Evolutionary conservation across 2,888 invertebrate species (phyloP).

Genomic region (Zaprionus bogoriensis): DNA sequence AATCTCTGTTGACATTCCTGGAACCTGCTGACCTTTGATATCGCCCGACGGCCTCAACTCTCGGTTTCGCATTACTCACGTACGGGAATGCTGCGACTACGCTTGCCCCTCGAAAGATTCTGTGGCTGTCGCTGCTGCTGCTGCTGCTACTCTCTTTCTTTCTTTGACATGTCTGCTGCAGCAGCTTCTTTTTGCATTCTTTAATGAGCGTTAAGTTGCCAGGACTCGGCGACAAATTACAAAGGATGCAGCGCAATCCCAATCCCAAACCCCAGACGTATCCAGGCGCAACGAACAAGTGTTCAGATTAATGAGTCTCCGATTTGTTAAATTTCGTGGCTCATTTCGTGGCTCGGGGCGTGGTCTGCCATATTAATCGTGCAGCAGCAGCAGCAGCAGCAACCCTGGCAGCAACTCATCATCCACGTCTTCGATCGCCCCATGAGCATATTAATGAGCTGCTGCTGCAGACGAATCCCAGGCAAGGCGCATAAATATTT

Average conservation of each 20-base stretch:
- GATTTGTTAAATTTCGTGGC: slow-evolving; percentile 78
- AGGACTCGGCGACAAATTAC: slow-evolving; percentile 54
- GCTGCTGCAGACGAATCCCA: slow-evolving; percentile 58
- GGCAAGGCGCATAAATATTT: slow-evolving; percentile 44
- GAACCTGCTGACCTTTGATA: slow-evolving; percentile 74
- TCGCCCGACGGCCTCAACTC: slow-evolving; percentile 51
- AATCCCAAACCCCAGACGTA: slow-evolving; percentile 60
- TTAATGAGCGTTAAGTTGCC: slow-evolving; percentile 75
- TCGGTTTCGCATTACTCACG: slow-evolving; percentile 72
- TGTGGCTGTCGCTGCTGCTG: no score
- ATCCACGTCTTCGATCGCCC: slow-evolving; percentile 32
- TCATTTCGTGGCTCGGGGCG: slow-evolving; percentile 59
- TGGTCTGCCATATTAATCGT: slow-evolving; percentile 68
- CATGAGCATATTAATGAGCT: slow-evolving; percentile 73
- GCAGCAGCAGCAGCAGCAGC: slow-evolving; percentile 7
- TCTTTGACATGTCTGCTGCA: background rate
- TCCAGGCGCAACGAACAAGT: slow-evolving; percentile 51
- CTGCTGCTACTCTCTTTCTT: no score
- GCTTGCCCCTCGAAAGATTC: background rate
- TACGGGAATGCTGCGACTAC: slow-evolving; percentile 6
- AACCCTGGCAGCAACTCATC: slow-evolving; percentile 12
- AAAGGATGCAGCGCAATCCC: slow-evolving; percentile 53
- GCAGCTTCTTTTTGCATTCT: slow-evolving; percentile 30
- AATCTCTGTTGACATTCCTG: slow-evolving; percentile 81
- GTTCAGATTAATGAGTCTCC: slow-evolving; percentile 73